Base-by-base conservation (phyloP, 2,888 invertebrate genomes). In the Drosophila nigritarsus region DNA sequence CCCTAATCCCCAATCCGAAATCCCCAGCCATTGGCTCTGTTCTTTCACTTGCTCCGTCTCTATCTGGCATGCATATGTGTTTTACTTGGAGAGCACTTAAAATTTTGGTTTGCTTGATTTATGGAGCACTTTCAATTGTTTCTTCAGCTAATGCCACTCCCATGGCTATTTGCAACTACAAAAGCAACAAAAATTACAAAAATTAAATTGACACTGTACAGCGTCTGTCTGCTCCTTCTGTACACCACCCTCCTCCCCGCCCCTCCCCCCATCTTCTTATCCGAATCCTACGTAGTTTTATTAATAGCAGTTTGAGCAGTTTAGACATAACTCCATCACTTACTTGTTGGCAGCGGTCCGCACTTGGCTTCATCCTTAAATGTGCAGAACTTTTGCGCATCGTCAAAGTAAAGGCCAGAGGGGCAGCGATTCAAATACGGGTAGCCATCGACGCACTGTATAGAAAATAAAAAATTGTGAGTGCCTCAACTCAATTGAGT, bases 351-450 rank as follows among this genome's bases (percentile, higher is more conserved):
- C 80, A 98, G 95, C 29, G 98, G 98, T 56, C 98, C 98, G 92
- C 98, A 98, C 91, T 96, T 95, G 34, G 98, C 98, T 93, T 98
- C 97, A 67, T 95, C 95, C 94, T 97, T 97, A 93, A 98, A 98
- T 3, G 97, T 98, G 92, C 98, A 98, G 91, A 95, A 97, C 93
- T 98, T 98, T 93, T 95, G 96, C 89, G 97, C 95, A 91, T 98
- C 98, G 92, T 98, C 98, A 91, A 98, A 98, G 93, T 96, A 97
- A 58, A 98, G 94, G 65, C 97, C 97, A 3, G 98, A 97, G 15
- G 98, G 98, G 92, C 98, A 98, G 91, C 97, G 95, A 93, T 97
- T 97, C 89, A 96, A 87, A 92, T 98, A 98, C 2, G 98, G 97
- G 91, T 95, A 97, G 70, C 97, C 97, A 93, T 98, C 97, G 62